Base-by-base conservation (phyloP, 2,888 invertebrate species). In the Andrena bicolor region DNA sequence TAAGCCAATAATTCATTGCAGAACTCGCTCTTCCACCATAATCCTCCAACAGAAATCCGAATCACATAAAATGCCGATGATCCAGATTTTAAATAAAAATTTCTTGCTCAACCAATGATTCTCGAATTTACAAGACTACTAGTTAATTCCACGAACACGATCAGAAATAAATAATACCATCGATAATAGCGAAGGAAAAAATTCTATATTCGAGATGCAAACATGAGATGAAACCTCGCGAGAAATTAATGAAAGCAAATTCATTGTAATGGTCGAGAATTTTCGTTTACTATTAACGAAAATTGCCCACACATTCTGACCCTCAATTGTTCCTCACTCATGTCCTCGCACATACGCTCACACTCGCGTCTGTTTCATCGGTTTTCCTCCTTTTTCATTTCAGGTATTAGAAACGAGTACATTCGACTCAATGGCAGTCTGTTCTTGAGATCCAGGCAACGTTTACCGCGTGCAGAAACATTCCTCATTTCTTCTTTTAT, bases 351-450 rank as follows among this genome's bases (percentile, higher is more conserved):
- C n/a, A 41, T 51, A 28, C 70, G 10, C 30, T 48, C 26, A 53
- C 51, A 28, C 61, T 16, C 26, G 10, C 63, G 8, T 41, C 20
- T 61, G 49, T 76, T 56, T 63, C 32, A 48, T 73, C 75, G 60
- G 49, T 64, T 70, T 81, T 56, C 78, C 78, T 73, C 74, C 69
- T 32, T 63, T 26, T 10, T 68, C 63, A 58, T 75, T 86, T 83
- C 65, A 77, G 70, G 69, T 82, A 86, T 87, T 89, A 88, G 83
- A 86, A 89, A 90, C 83, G 88, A 82, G 80, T 83, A 88, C 86
- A 76, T 68, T 84, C 80, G 77, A 87, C 80, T 87, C 84, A 87
- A 90, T 90, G 90, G 90, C 91, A 91, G 90, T 90, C 90, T 90
- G 90, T 88, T 88, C 84, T 90, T 87, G 80, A 85, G 85, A 82